phyloP scores from a whole-genome alignment of 2,888 invertebrate genomes.

The Lasioglossum zephyrum region DNA sequence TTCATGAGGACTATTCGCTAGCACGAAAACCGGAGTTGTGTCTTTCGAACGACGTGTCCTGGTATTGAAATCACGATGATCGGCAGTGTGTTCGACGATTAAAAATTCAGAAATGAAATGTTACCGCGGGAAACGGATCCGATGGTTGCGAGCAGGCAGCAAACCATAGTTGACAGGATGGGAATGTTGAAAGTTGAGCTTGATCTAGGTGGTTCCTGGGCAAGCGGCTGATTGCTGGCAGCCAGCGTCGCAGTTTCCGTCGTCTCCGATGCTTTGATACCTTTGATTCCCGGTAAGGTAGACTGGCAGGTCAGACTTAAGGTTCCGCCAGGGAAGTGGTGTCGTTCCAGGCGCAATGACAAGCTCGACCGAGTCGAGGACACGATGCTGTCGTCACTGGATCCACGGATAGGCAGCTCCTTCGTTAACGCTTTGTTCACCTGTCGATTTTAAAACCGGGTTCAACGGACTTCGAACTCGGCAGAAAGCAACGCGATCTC shows the following conservation, averaged over 20 bases:
- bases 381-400: conserved; percentile 66
- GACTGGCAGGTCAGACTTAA: conserved; percentile 78
- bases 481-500: no score
- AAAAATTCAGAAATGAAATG: conserved; percentile 21
- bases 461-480: neutral
- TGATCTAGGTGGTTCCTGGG: conserved; percentile 79
- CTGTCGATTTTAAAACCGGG: conserved; percentile 58
- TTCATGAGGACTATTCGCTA: neutral
- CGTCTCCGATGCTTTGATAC: conserved; percentile 65
- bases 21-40: neutral
- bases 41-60: neutral
- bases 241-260: conserved; percentile 77
- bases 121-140: conserved; percentile 18
- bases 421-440: conserved; percentile 72
- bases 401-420: conserved; percentile 64
- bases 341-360: conserved; percentile 74
- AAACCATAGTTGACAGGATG: conserved; percentile 14
- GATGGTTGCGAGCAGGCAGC: conserved; percentile 30
- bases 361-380: conserved; percentile 74
- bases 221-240: conserved; percentile 81
- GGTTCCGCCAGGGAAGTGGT: conserved; percentile 79
- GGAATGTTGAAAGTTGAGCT: conserved; percentile 37
- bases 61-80: neutral
- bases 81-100: conserved; percentile 10
- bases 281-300: conserved; percentile 75